Evolutionary conservation across 2,888 invertebrate species (phyloP), one percentile per base, ranked within the genome.

Genomic region (Caenorhabditis drosophilae): DNA sequence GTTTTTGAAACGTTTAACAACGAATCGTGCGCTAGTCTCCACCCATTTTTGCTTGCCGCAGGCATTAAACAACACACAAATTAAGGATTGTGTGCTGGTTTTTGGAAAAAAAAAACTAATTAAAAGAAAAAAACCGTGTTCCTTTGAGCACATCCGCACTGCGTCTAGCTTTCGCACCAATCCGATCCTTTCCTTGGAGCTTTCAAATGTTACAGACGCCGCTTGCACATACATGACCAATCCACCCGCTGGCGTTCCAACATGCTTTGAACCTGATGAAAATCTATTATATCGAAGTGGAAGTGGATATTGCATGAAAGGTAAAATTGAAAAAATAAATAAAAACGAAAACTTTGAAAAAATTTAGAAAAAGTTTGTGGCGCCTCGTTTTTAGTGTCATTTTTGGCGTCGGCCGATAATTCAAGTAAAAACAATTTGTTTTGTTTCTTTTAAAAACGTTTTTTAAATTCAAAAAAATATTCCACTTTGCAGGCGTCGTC

Each of bases 261-360:
- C 15, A 0, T 60, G 60, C 36, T 49, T 27, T 3, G 42, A 60
- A 2, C 34, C 22, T n/a, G 25, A n/a, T 16, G 45, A 22, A 11
- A 54, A 55, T 23, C 23, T 61, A 25, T 11, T 50, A 1, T 55
- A 46, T 20, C 49, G 60, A 12, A 49, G 45, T 46, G 60, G 60
- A 36, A 61, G 60, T 47, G 60, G 60, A 11, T 61, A 61, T 41
- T 61, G 60, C 45, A 46, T 61, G 60, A 61, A 54, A 36, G 31
- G 15, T 4, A 9, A 16, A 7, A 2, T n/a, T 12, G 26, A 16
- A 45, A 45, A 25, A 25, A 45, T 26, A 22, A 26, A 1, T 7
- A 4, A 3, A 34, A 35, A 35, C 12, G 2, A 20, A 16, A 23
- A 27, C 7, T 48, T 49, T 26, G 38, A 49, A 40, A 7, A 15